Base-by-base conservation (phyloP, 2,888 invertebrate species). In the Tetropium fuscum region DNA sequence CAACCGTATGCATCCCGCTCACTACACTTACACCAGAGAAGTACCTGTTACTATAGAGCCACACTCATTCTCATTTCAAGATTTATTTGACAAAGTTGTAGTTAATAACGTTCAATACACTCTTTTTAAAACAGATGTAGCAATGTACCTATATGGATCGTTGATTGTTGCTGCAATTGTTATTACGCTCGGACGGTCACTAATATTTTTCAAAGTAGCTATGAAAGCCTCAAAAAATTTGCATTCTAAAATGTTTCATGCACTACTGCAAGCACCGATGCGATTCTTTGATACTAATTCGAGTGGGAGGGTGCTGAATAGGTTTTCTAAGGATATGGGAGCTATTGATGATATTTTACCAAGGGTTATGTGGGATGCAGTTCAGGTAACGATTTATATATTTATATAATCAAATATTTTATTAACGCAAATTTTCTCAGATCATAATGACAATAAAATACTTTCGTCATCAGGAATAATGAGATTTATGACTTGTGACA, bases 201-300 rank as follows among this genome's bases (percentile, higher is more conserved):
- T 90, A 6, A 73, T 89, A 36, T 92, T 91, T 81, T 90, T 90
- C 72, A 87, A 87, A 81, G 85, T 89, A 53, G 90, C 91, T 74
- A 89, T 92, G 86, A 85, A 85, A 18, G 88, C 93, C n/a, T 91
- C 93, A 0, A 87, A 86, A 61, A 86, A 84, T 54, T 82, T 95
- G 0, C 95, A 95, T 80, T 87, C 90, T 70, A 82, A 81, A 13
- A 93, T 94, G 92, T 93, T 94, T 78, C 81, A 86, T 15, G 86
- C 88, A 64, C 85, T 95, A 27, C 78, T 64, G 45, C 73, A 73
- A 56, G 67, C 69, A 2, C 84, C 85, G 1, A 87, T 90, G 82
- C 77, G 85, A 53, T 95, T 95, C 80, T 95, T 94, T 76, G 93
- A 95, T 74, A 88, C 87, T 0, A 95, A 95, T 79, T 93, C 94